A percentile compares a stretch with the other conserved stretches of the same genome.
Conservation (phyloP, 2,113 vertebrate species). For the Brachyhypopomus gauderio region DNA sequence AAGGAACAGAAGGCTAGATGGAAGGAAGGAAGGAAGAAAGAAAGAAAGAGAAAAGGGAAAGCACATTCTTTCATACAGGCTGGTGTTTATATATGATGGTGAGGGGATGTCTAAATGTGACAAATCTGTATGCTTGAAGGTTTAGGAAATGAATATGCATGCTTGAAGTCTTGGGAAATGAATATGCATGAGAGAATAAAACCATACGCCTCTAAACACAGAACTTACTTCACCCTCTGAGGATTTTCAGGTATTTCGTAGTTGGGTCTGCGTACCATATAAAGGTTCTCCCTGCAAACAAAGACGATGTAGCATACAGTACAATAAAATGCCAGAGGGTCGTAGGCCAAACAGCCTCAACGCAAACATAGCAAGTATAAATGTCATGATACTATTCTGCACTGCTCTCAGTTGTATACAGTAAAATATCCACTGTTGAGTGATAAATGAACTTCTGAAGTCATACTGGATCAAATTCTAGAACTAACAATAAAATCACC, state of each 20-base stretch:
- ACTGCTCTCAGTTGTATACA: not conserved
- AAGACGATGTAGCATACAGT: conserved; percentile 25
- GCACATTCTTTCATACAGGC: not conserved
- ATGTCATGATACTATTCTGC: conserved; percentile 41
- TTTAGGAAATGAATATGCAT: conserved; percentile 73
- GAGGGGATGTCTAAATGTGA: conserved; percentile 67
- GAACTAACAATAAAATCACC: no score
- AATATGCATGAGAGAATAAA: conserved; percentile 79
- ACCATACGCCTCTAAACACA: conserved; percentile 73
- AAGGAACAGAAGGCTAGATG: conserved; percentile 24
- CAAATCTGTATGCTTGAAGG: conserved; percentile 75
- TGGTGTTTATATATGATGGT: conserved; percentile 52
- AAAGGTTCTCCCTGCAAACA: conserved; percentile 53
- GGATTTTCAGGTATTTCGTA: conserved; percentile 13
- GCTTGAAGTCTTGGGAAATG: conserved; percentile 55
- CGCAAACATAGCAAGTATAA: conserved; percentile 26
- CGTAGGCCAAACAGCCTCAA: conserved; percentile 32
- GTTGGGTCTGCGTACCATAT: conserved; percentile 53
- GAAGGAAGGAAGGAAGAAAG: not conserved
- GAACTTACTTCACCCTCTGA: conserved; percentile 52
- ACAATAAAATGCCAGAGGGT: conserved; percentile 27
- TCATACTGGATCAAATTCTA: no score
- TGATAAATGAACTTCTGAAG: no score
- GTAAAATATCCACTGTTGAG: no score
- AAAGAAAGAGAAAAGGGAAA: not conserved